phyloP scores from a whole-genome alignment of 2,113 vertebrate genomes.

The Phylloscopus trochiloides region DNA sequence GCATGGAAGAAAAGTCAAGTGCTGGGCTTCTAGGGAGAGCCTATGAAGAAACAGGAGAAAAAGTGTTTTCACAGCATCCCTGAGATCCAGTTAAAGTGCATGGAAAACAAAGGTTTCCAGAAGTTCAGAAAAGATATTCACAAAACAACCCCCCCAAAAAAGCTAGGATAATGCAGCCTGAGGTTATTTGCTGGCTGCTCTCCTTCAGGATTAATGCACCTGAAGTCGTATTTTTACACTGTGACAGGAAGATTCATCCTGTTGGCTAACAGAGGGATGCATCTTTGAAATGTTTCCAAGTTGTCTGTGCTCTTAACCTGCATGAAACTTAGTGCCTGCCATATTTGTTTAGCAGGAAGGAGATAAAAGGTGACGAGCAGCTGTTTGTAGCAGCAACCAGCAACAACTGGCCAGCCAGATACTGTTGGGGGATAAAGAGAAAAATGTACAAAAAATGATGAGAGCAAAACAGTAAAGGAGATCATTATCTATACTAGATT shows the following conservation, averaged over 20 bases:
- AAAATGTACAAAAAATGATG: fast-evolving
- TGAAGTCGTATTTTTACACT: not conserved
- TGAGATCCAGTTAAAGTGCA: not conserved
- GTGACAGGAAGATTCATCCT: not conserved
- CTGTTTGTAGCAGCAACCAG: not conserved
- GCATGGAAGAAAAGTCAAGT: not conserved
- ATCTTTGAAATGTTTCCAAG: not conserved
- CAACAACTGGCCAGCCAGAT: not conserved
- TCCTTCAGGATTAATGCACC: not conserved
- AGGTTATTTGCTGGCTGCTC: not conserved
- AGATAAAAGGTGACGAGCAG: not conserved
- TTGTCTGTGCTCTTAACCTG: not conserved
- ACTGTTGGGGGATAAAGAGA: not conserved
- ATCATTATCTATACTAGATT: not conserved
- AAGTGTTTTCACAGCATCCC: not conserved
- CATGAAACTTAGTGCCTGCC: not conserved
- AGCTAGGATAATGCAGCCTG: not conserved
- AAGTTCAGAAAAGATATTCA: not conserved
- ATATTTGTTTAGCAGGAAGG: not conserved
- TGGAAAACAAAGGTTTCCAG: not conserved
- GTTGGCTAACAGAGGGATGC: not conserved
- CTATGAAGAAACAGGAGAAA: not conserved
- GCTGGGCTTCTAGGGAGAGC: not conserved
- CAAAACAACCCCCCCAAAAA: not conserved
- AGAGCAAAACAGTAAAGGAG: not conserved